A percentile compares a stretch with the other conserved stretches of the same genome.
Conservation (phyloP, 2,888 invertebrate species). For the Schizaphis graminum region DNA sequence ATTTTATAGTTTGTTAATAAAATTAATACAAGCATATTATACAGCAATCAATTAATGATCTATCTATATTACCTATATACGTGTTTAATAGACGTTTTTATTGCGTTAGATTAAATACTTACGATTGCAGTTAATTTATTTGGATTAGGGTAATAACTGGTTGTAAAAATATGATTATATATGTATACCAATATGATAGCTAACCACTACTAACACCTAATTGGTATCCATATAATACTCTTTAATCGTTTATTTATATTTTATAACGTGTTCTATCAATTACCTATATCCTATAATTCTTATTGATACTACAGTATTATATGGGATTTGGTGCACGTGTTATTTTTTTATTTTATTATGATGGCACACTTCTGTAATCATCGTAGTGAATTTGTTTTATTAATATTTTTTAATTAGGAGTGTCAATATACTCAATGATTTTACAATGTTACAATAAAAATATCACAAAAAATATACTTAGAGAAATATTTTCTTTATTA, state of each 20-base stretch:
- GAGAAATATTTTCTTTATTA: background rate
- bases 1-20: background rate
- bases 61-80: background rate
- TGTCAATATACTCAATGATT: background rate
- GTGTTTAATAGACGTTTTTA: background rate
- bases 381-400: background rate
- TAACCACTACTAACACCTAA: background rate
- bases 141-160: background rate
- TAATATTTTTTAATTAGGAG: background rate
- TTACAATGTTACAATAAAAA: background rate
- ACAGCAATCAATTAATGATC: background rate
- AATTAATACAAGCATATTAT: background rate
- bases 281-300: background rate
- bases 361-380: constrained; percentile 3
- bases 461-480: background rate
- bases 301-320: background rate
- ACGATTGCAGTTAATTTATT: background rate
- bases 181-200: background rate
- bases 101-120: constrained; percentile 2
- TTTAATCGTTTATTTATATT: background rate
- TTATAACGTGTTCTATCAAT: background rate
- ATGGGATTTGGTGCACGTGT: background rate
- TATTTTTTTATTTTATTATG: background rate
- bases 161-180: background rate
- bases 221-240: background rate